Conservation (phyloP, 2,113 vertebrate species). For the Gorsachius goisagi region DNA sequence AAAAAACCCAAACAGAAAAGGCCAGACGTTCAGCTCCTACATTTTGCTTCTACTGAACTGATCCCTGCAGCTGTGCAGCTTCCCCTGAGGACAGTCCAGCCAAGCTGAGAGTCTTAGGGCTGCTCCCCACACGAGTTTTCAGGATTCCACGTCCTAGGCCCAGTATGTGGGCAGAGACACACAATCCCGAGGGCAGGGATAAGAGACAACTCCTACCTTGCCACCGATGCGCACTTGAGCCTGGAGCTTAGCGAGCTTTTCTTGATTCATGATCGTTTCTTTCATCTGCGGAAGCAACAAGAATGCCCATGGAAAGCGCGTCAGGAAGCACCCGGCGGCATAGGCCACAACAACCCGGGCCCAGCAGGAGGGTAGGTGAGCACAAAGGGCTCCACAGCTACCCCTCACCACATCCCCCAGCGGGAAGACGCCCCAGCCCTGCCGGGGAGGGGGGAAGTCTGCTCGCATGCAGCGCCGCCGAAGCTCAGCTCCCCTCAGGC, state of each 20-base stretch:
- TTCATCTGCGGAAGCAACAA: constrained; percentile 82
- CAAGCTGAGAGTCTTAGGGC: background rate
- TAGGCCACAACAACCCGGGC: background rate
- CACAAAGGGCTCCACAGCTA: background rate
- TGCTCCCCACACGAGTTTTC: background rate
- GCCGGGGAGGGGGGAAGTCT: background rate
- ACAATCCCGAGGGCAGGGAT: no score
- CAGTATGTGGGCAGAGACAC: background rate
- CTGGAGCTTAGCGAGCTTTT: constrained; percentile 94
- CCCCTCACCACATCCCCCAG: background rate
- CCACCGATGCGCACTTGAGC: constrained; percentile 95
- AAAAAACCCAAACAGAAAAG: no score
- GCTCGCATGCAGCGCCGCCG: background rate
- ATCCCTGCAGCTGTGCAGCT: background rate
- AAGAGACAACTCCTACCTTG: constrained; percentile 78
- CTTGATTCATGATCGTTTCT: constrained; percentile 94
- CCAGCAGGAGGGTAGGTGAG: no score
- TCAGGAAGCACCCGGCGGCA: background rate
- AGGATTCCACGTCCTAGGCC: background rate
- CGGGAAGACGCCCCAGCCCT: background rate
- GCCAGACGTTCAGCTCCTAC: no score
- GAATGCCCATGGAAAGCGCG: no score
- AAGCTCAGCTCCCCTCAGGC: background rate
- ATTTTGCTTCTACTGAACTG: background rate
- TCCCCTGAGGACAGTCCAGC: background rate